Evolutionary conservation across 2,113 vertebrate species (phyloP), one percentile per base, ranked within the genome.

Genomic region (Scomber colias): DNA sequence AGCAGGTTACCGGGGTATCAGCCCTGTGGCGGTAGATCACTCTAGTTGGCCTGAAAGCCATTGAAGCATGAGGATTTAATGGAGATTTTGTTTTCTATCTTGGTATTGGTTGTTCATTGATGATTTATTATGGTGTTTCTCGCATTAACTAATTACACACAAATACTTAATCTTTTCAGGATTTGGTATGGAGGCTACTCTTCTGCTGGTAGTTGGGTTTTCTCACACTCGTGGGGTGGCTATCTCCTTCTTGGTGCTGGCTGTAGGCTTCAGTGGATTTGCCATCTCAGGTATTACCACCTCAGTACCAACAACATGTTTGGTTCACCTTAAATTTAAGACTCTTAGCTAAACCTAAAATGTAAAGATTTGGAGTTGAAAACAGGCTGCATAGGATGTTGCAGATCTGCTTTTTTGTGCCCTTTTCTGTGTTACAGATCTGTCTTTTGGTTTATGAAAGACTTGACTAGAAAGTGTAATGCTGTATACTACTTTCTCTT

Each of bases 251-350:
- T 93, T 99, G 24, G 97, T 99, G 55, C 94, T 99, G 76, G 98
- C 98, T 44, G 98, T 99, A 19, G 98, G 98, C 64, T 99, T 99
- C 86, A 99, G 98, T 44, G 98, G 98, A 87, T 99, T 99, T 85
- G 98, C 98, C 81, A 99, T 99, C 93, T 99, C 98, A 96, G 98
- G 98, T 99, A 95, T 59, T 92, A 71, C 15, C 15, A 59, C 50
- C 49, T 24, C 16, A 59, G 16, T 45, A 30, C 7, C 13, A 35
- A 16, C 49, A 48, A 51, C 30, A 76, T 21, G 45, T 51, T 50
- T 45, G 19, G 48, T 27, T 51, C 1, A 16, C 19, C 27, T 19
- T 54, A 61, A 24, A 49, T 53, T 14, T 3, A 50, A 40, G 7
- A 54, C 16, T 19, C 77, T 62, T 53, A 31, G 17, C 30, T 45